Conservation (phyloP, 2,113 vertebrate genomes). For the Abramis brama region DNA sequence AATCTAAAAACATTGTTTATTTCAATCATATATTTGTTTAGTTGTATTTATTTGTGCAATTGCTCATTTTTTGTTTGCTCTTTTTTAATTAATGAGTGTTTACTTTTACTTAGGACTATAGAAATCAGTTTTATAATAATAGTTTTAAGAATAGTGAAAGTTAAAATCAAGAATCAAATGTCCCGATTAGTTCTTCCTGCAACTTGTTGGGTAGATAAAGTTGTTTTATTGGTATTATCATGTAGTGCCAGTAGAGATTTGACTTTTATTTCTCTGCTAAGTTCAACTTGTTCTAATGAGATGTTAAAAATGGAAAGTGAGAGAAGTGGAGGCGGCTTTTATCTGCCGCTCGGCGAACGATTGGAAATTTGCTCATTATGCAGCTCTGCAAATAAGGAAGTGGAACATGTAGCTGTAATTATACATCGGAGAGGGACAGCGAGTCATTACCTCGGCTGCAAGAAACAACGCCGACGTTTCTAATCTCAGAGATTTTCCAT, state of each 20-base stretch:
- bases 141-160: background rate
- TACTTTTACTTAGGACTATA: background rate
- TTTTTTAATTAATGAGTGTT: too few relatives aligned
- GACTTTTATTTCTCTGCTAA: background rate
- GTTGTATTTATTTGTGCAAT: too few relatives aligned
- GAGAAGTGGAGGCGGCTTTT: background rate
- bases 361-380: conserved; percentile 28
- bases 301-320: background rate
- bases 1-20: too few relatives aligned
- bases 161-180: background rate
- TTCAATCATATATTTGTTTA: too few relatives aligned
- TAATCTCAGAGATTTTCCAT: conserved; percentile 29
- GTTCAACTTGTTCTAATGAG: background rate
- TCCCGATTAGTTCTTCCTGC: background rate
- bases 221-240: background rate
- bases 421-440: background rate
- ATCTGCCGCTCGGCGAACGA: background rate
- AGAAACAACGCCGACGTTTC: background rate
- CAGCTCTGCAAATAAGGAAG: conserved; percentile 1
- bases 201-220: background rate
- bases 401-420: conserved; percentile 10
- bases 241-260: background rate
- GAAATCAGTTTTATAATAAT: background rate
- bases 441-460: background rate
- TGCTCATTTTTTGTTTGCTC: too few relatives aligned